Base-by-base conservation (phyloP, 2,888 invertebrate species). In the Bugulina stolonifera region DNA sequence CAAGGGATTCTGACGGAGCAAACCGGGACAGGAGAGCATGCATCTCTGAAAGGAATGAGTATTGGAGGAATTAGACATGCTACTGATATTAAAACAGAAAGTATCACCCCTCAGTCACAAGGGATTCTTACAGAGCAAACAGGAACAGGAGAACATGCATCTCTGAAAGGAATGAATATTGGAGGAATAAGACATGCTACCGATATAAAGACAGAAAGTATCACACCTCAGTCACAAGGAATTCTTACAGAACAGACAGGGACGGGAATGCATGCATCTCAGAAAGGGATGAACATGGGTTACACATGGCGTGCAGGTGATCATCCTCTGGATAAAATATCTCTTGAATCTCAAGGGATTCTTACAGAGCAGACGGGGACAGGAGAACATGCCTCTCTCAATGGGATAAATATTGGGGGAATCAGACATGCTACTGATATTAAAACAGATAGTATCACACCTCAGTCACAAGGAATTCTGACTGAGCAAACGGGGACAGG, bases 181-280 rank as follows among this genome's bases (percentile, higher is more conserved):
- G 57, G 57, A 5, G 25, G 57, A 22, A n/a, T 57, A 23, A 57
- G 57, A 57, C 57, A 57, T 25, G 57, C n/a, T n/a, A 25, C 57
- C 5, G 57, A 57, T 25, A 5, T 57, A 25, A 25, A 57, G 5
- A 10, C 25, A 3, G 57, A 57, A 18, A 25, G 23, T 5, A 57
- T 57, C n/a, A n/a, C n/a, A 23, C 57, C 14, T 5, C n/a, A 57
- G 25, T 18, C 57, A 5, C 57, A 57, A 57, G 57, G 57, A 18
- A 57, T 57, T 18, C 57, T 57, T 57, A 22, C 14, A 23, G 22
- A 5, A 23, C 57, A 57, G 23, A 64, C 64, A 25, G 64, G 64
- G 5, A 71, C 69, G 70, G 69, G n/a, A 14, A 72, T 14, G 73
- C n/a, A 27, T 70, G 54, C 70, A n/a, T 70, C 70, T 27, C 64